A percentile compares a stretch with the other conserved stretches of the same genome.
These are phyloP conservation scores for Venturia canescens DNA, from an alignment of 1,140 invertebrate species.

Conservation along the genomic window DNA sequence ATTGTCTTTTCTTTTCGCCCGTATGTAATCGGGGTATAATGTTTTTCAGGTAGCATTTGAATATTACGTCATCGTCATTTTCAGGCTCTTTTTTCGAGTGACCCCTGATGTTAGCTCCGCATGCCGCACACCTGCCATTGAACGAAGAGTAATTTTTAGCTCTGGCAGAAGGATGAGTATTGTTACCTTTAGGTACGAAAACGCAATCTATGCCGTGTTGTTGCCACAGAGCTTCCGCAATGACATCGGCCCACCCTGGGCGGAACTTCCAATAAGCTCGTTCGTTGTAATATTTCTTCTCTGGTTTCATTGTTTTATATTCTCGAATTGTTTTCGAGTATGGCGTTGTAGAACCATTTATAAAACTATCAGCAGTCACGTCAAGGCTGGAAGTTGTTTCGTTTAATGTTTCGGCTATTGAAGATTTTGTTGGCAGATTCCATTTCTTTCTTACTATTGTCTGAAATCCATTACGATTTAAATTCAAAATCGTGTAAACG, in stretches of 20 bases:
- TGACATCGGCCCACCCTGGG: slow-evolving; percentile 33
- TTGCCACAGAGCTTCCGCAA: slow-evolving; percentile 29
- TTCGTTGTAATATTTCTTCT: slow-evolving; percentile 21
- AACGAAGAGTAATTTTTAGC: slow-evolving; percentile 21
- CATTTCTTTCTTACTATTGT: not conserved
- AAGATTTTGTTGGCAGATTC: not conserved
- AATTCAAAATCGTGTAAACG: slow-evolving; percentile 31
- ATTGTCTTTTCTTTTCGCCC: slow-evolving; percentile 27
- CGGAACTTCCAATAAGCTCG: slow-evolving; percentile 41
- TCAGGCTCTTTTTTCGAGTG: slow-evolving; percentile 33
- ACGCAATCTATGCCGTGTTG: slow-evolving; percentile 43
- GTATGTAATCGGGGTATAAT: slow-evolving; percentile 16
- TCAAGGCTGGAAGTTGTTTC: not conserved
- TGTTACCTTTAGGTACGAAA: slow-evolving; percentile 41
- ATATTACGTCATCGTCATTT: slow-evolving; percentile 26
- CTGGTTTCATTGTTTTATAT: slow-evolving; percentile 19
- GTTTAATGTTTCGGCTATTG: not conserved
- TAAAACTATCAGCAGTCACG: not conserved
- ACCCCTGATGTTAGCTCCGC: slow-evolving; percentile 18
- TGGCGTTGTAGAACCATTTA: not conserved
- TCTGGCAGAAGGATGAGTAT: slow-evolving; percentile 17
- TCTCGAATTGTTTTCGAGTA: not conserved
- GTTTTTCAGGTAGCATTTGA: slow-evolving; percentile 13
- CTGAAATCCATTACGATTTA: slow-evolving; percentile 5
- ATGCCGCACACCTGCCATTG: slow-evolving; percentile 38